Conservation (phyloP, 2,797 vertebrate genomes). For the Macroramphosus scolopax region DNA sequence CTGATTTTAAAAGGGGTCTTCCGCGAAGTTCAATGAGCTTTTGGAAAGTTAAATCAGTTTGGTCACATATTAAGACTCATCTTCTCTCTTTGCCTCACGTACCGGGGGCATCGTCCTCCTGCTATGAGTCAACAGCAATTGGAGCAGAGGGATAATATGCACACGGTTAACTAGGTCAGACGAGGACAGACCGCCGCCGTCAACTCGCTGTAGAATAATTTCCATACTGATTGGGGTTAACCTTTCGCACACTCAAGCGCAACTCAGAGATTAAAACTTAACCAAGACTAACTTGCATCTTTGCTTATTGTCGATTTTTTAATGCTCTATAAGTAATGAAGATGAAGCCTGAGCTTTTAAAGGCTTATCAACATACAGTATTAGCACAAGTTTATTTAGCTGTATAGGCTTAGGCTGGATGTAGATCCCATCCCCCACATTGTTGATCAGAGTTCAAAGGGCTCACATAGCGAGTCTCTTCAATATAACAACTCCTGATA, state of each 20-base stretch:
- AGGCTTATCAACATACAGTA: constrained; percentile 46
- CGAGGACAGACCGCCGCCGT: constrained; percentile 50
- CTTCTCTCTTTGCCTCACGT: constrained; percentile 35
- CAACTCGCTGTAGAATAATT: constrained; percentile 43
- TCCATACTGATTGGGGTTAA: constrained; percentile 52
- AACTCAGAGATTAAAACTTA: constrained; percentile 33
- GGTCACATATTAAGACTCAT: constrained; percentile 43
- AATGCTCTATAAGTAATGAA: constrained; percentile 43
- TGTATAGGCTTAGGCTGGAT: constrained; percentile 31
- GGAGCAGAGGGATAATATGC: constrained; percentile 54
- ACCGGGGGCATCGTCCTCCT: constrained; percentile 39
- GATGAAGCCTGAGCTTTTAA: constrained; percentile 56
- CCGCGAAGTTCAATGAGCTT: constrained; percentile 37
- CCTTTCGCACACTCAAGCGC: constrained; percentile 35
- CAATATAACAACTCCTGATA: constrained; percentile 29
- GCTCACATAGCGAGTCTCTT: constrained; percentile 13
- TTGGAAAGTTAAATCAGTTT: constrained; percentile 52
- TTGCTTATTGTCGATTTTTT: constrained; percentile 41
- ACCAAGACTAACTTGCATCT: constrained; percentile 35
- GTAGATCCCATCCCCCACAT: constrained; percentile 17
- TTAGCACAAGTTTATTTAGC: constrained; percentile 59
- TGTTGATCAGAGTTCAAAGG: constrained; percentile 40
- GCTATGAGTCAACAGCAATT: constrained; percentile 58
- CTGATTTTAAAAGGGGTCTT: not conserved
- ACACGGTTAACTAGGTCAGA: constrained; percentile 60